phyloP scores from a whole-genome alignment of 2,888 invertebrate genomes.

The Luffia ferchaultella region DNA sequence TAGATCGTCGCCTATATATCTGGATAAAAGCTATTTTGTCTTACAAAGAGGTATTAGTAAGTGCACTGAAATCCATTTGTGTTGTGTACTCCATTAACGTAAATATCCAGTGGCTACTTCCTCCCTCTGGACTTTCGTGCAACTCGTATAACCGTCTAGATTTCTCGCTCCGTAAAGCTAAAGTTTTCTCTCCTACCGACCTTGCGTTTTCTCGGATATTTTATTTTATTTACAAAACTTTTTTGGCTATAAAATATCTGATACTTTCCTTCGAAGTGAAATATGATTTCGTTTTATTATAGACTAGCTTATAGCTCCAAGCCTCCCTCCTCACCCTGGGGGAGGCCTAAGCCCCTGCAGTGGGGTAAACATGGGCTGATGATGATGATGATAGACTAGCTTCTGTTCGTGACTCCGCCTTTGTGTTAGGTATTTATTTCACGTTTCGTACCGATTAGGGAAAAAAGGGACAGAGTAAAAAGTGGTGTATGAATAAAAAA shows the following conservation, averaged over 20 bases:
- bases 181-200: neutral
- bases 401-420: too few relatives aligned
- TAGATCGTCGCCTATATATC: neutral
- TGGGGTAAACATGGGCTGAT: too few relatives aligned
- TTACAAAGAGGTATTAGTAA: neutral
- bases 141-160: conserved; percentile 1
- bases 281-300: too few relatives aligned
- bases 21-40: neutral
- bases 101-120: conserved; percentile 7
- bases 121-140: conserved; percentile 2
- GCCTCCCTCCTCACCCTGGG: too few relatives aligned
- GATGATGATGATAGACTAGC: too few relatives aligned
- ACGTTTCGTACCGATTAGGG: too few relatives aligned
- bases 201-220: neutral
- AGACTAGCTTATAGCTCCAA: too few relatives aligned
- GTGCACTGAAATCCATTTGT: conserved; percentile 5
- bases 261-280: neutral
- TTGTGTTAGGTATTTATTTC: too few relatives aligned
- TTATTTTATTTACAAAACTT: neutral
- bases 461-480: too few relatives aligned
- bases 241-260: neutral
- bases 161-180: neutral
- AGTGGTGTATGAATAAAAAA: too few relatives aligned
- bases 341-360: too few relatives aligned
- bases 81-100: conserved; percentile 6